Base-by-base conservation (phyloP, 2,797 vertebrate genomes). In the Babyrousa celebensis region DNA sequence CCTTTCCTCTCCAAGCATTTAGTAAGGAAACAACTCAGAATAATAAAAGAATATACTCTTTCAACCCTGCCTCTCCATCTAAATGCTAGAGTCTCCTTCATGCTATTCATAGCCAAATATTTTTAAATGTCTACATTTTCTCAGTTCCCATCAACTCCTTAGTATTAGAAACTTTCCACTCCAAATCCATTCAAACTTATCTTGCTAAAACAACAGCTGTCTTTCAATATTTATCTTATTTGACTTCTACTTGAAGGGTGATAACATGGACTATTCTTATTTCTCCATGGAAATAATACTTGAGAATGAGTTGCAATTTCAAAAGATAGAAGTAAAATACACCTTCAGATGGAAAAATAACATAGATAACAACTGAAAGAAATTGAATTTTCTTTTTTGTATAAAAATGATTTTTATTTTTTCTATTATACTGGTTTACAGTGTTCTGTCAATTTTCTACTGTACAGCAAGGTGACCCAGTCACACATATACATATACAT, bases 1-100 rank as follows among this genome's bases (percentile, higher is more conserved):
- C 1, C 1, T 68, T 92, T 88, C 15, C 1, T 92, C 12, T 71
- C 12, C 36, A 68, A 67, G 14, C 82, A 52, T 71, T 72, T 83
- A 75, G 72, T 3, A 86, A 43, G 2, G 90, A 96, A 90, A 58
- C 32, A 89, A 78, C 15, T 82, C 15, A 96, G 82, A 85, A 9
- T 52, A 54, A 78, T 27, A 58, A 77, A 32, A 63, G 1, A 79
- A 63, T 25, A 21, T n/a, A 32, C 0, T 56, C 11, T 40, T 86
- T 94, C 2, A 77, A 20, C 16, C 5, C 56, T 71, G 4, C 2
- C 21, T 82, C 17, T 60, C 54, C 1, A 10, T 70, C 15, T 48
- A 74, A 87, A 88, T 5, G 23, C 29, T 43, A 16, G 9, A 9
- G 3, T 63, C 9, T 91, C 29, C 40, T 2, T 36, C 32, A 14